Evolutionary conservation across 2,113 vertebrate species (phyloP).

Genomic region (Pomatostomus ruficeps): DNA sequence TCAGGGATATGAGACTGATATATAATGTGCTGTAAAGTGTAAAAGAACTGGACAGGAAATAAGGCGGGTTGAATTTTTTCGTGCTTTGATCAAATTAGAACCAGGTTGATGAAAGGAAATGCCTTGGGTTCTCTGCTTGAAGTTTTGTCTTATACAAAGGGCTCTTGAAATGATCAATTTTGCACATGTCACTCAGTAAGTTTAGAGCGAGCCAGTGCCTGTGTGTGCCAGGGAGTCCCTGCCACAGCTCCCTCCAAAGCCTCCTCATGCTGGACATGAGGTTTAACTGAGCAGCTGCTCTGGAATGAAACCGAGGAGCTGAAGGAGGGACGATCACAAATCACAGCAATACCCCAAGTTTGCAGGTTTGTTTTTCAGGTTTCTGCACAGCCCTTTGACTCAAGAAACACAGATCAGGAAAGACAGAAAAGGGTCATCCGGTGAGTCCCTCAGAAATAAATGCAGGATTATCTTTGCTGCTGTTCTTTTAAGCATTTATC

Average conservation of each 20-base stretch:
- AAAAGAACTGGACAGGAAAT: slow-evolving; percentile 57
- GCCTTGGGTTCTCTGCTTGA: slow-evolving; percentile 61
- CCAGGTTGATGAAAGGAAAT: slow-evolving; percentile 68
- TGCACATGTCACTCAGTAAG: slow-evolving; percentile 22
- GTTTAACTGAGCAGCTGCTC: background rate
- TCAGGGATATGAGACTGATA: slow-evolving; percentile 37
- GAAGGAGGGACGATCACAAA: background rate
- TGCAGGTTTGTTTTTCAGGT: background rate
- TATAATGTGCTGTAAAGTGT: slow-evolving; percentile 45
- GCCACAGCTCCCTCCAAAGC: background rate
- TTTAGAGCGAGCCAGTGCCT: background rate
- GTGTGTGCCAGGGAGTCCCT: background rate
- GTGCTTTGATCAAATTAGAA: slow-evolving; percentile 69
- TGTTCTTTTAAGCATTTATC: slow-evolving; percentile 57
- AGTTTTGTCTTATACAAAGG: slow-evolving; percentile 54
- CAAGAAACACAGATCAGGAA: background rate
- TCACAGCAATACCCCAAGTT: background rate
- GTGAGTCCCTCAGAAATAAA: slow-evolving; percentile 44
- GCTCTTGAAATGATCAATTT: slow-evolving; percentile 55
- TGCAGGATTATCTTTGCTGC: slow-evolving; percentile 48
- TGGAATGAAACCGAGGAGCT: background rate
- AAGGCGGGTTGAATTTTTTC: slow-evolving; percentile 49
- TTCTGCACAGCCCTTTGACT: slow-evolving; percentile 3
- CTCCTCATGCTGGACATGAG: background rate
- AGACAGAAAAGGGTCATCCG: slow-evolving; percentile 13